A percentile compares a stretch with the other conserved stretches of the same genome.
phyloP scores from a whole-genome alignment of 2,888 invertebrate genomes.

The Brenthis hecate region DNA sequence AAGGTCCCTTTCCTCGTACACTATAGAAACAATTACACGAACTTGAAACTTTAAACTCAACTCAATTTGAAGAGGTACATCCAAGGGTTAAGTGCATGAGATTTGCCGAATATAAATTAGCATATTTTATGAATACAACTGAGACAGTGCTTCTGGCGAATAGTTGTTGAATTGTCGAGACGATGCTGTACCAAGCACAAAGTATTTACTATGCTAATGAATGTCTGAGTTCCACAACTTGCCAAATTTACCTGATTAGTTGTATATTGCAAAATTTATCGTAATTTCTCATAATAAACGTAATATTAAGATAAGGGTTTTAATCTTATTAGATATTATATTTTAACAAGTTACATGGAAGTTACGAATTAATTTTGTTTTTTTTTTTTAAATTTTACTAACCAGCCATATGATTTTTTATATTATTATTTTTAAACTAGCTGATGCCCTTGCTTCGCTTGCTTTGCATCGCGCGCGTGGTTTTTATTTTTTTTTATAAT shows the following conservation, averaged over 20 bases:
- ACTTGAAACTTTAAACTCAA: constrained; percentile 34
- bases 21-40: constrained; percentile 25
- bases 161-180: constrained; percentile 54
- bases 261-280: constrained; percentile 5
- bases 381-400: too few species aligned
- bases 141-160: constrained; percentile 56
- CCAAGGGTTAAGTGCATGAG: constrained; percentile 40
- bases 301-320: too few species aligned
- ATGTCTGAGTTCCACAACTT: constrained; percentile 53
- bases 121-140: constrained; percentile 56
- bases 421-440: too few species aligned
- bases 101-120: constrained; percentile 63
- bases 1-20: constrained; percentile 24
- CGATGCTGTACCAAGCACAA: constrained; percentile 47
- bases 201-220: constrained; percentile 73
- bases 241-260: constrained; percentile 38
- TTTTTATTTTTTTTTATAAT: too few species aligned
- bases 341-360: too few species aligned
- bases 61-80: constrained; percentile 34
- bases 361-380: too few species aligned
- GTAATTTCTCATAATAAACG: not conserved
- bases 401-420: too few species aligned
- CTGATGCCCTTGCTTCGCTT: too few species aligned
- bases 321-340: too few species aligned
- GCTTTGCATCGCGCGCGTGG: too few species aligned